phyloP scores from a whole-genome alignment of 53 echinoderm and acorn worm genomes.

The Temnopleurus reevesii region DNA sequence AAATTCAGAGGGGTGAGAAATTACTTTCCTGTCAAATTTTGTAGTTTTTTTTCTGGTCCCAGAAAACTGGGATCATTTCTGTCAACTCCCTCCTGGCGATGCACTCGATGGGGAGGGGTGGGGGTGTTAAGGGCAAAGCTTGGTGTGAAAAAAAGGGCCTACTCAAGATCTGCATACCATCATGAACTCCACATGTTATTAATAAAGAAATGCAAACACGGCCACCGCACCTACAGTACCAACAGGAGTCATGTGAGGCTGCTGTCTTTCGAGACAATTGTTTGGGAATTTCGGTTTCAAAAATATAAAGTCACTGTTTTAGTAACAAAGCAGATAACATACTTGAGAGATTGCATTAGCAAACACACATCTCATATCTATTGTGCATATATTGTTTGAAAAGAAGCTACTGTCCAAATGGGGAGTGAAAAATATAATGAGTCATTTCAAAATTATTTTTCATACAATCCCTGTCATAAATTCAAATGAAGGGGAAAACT shows the following conservation, averaged over 20 bases:
- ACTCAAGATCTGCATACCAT: background rate
- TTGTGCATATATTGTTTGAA: background rate
- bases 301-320: background rate
- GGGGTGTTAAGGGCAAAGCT: background rate
- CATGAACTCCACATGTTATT: background rate
- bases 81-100: too few species aligned
- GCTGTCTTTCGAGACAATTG: background rate
- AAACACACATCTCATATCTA: too few species aligned
- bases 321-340: background rate
- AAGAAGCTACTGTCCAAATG: background rate
- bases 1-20: too few species aligned
- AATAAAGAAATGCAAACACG: slow-evolving; percentile 20
- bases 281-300: background rate
- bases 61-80: too few species aligned
- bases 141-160: background rate
- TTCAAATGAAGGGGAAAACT: too few species aligned
- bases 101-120: background rate
- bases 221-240: too few species aligned
- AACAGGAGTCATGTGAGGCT: background rate
- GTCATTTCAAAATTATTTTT: too few species aligned
- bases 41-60: too few species aligned
- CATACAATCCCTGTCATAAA: too few species aligned
- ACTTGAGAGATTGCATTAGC: background rate
- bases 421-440: too few species aligned
- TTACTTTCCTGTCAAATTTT: too few species aligned